Evolutionary conservation across 1,140 invertebrate genomes (phyloP), one percentile per base, ranked within the genome.

Genomic region (Caenorhabditis briggsae): DNA sequence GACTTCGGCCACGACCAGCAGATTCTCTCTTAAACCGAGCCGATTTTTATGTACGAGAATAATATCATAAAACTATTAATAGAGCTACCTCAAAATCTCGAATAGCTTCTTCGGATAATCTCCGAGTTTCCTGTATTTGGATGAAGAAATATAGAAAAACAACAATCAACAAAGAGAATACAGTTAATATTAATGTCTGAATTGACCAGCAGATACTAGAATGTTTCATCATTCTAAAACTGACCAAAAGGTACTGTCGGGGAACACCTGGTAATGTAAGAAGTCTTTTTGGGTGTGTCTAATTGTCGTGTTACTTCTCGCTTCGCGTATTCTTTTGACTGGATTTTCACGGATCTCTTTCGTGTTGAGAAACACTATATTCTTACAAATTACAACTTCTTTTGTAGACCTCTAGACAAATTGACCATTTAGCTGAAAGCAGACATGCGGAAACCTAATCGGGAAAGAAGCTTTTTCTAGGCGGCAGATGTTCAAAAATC

Each of bases 281-380:
- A 53, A 53, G 50, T 16, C 50, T 12, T 43, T 7, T 78, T 70
- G 46, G 25, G 70, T 78, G 16, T 16, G 14, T 9, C 7, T 78
- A 78, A 78, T 78, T 78, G 46, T 23, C 70, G 46, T 78, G 70
- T 78, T 78, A 78, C 43, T 53, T 78, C n/a, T 78, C 70, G 70
- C 70, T 78, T 78, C 70, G 70, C n/a, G 46, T 18, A 46, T 58
- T 78, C 70, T 78, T 50, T 50, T 78, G 70, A 78, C 70, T 78
- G 70, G 70, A 78, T 78, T 78, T 78, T 78, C 70, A 78, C 70
- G 70, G 46, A 50, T 50, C 43, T 78, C 43, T 78, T 50, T n/a
- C 23, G 33, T 33, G 16, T 78, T 50, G 46, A 50, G 33, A 50
- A n/a, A 41, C 70, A 46, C 11, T 43, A 11, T 9, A 25, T 78